These are phyloP conservation scores for Neuroscelio doddi DNA, from an alignment of 2,888 invertebrate genomes.

Conservation along the genomic window DNA sequence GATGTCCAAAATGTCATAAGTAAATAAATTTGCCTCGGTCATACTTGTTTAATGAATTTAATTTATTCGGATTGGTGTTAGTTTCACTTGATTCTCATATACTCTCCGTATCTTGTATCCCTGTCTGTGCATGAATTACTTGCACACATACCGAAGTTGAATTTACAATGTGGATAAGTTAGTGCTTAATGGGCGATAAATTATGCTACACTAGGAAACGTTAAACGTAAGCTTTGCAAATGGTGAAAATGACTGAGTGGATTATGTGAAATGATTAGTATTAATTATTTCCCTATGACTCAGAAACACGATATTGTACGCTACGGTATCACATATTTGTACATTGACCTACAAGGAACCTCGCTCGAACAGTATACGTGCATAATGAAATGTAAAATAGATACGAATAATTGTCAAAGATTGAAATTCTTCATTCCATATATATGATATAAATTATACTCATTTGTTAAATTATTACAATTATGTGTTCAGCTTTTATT, in stretches of 20 bases:
- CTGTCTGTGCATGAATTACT: conserved; percentile 26
- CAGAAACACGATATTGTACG: conserved; percentile 20
- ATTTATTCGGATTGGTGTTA: conserved; percentile 17
- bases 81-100: conserved; percentile 31
- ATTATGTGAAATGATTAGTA: conserved; percentile 30
- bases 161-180: conserved; percentile 33
- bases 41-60: conserved; percentile 19
- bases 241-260: conserved; percentile 34
- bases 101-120: conserved; percentile 13
- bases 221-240: conserved; percentile 27
- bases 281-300: conserved; percentile 18
- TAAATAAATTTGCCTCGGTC: conserved; percentile 16
- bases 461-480: not conserved
- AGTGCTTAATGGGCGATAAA: conserved; percentile 25
- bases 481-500: no score
- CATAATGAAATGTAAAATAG: not conserved
- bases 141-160: conserved; percentile 28
- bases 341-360: conserved; percentile 5
- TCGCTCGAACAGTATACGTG: not conserved
- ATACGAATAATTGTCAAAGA: no score
- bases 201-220: conserved; percentile 25
- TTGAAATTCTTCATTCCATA: not conserved
- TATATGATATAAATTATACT: not conserved
- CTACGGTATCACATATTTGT: not conserved
- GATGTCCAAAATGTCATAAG: conserved; percentile 12